These are phyloP conservation scores for Frankliniella fusca DNA, from an alignment of 2,888 invertebrate species.

Conservation along the genomic window DNA sequence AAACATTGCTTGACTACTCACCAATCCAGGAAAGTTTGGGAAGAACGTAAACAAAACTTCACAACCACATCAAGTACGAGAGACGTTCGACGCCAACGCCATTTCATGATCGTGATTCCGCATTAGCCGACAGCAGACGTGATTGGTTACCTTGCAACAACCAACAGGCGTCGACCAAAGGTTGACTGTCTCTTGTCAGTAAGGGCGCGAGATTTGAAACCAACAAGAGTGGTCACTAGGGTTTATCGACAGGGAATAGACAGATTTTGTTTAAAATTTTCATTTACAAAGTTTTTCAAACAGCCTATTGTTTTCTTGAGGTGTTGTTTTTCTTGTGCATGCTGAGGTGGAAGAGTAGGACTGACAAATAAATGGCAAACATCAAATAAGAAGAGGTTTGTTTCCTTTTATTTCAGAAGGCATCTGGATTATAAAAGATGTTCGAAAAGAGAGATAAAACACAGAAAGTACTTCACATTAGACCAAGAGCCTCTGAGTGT, in stretches of 20 bases:
- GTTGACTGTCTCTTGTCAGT: background rate
- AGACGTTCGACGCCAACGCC: slow-evolving; percentile 23
- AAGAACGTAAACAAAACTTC: slow-evolving; percentile 26
- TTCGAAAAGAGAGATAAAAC: background rate
- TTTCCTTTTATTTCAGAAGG: no score
- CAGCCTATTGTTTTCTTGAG: no score
- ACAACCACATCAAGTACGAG: slow-evolving; percentile 26
- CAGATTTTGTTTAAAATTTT: no score
- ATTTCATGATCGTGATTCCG: slow-evolving; percentile 20
- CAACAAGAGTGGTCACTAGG: no score
- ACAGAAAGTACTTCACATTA: background rate
- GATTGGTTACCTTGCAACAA: background rate
- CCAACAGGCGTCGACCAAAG: background rate
- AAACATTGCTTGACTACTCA: background rate
- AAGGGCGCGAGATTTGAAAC: background rate
- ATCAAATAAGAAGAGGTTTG: no score
- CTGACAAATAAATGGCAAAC: no score
- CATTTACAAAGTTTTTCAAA: no score
- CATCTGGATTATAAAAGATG: background rate
- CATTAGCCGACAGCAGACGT: background rate
- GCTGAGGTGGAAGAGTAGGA: no score
- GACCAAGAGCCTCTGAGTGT: no score
- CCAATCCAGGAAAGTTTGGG: slow-evolving; percentile 21
- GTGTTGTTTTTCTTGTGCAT: no score
- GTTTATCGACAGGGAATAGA: no score